Base-by-base conservation (phyloP, 2,888 invertebrate species). In the Limenitis camilla region DNA sequence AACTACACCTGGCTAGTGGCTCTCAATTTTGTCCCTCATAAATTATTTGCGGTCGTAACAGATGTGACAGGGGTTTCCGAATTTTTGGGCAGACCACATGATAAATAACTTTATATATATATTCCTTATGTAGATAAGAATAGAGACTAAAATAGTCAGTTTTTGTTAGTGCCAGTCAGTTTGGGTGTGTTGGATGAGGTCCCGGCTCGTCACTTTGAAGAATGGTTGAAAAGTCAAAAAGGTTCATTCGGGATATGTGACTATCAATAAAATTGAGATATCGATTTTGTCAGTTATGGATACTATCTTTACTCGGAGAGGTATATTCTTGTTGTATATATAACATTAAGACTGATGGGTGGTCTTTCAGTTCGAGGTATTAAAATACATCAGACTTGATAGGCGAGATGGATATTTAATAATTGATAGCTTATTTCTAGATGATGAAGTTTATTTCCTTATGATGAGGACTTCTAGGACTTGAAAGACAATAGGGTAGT, bases 31-130 rank as follows among this genome's bases (percentile, higher is more conserved):
- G 47, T 40, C 38, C 53, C 39, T 53, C 47, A 47, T 56, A 53
- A 48, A 50, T 56, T 53, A 56, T 56, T 41, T 50, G 56, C 50
- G 56, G 53, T 47, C 36, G 35, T 11, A 53, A 38, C 56, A 53
- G 53, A 47, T 56, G 56, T 56, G 56, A 56, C 53, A 45, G 6
- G 56, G 56, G 53, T 53, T 28, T 39, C 35, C 42, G 40, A 53
- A 36, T 38, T 29, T 40, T 38, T 40, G 28, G 47, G 50, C 43
- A 38, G 10, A 40, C 32, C 29, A 32, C 28, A n/a, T 10, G 38
- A 29, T 31, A 33, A 42, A 41, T 29, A 39, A 39, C 27, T 10
- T 6, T 39, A 31, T 8, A 19, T 39, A 46, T 36, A 33, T 33
- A 41, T 8, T 5, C 44, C 32, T 30, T 49, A 52, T 29, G 0